phyloP scores from a whole-genome alignment of 2,113 vertebrate species.

The Cardinalis cardinalis region DNA sequence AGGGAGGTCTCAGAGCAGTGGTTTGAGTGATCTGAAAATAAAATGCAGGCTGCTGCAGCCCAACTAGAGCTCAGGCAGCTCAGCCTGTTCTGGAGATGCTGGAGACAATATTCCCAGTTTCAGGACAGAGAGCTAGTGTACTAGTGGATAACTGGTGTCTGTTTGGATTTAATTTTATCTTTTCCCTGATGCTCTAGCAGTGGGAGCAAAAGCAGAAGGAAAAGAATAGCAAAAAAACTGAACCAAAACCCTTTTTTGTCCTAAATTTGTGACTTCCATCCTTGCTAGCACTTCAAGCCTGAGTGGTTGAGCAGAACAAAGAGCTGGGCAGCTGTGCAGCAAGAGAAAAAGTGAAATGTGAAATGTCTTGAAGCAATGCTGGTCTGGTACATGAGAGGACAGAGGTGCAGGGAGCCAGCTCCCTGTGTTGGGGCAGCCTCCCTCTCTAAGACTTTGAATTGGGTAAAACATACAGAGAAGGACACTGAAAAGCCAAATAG shows the following conservation, averaged over 20 bases:
- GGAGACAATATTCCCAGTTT: not conserved
- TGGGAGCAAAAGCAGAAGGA: not conserved
- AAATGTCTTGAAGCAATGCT: accelerated
- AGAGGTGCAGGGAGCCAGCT: not conserved
- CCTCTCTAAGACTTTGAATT: not conserved
- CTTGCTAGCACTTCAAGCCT: not conserved
- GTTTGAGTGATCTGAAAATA: not conserved
- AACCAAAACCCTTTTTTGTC: not conserved
- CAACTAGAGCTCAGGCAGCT: not conserved
- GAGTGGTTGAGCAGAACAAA: not conserved
- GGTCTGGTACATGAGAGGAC: not conserved
- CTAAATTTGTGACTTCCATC: not conserved
- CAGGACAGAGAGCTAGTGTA: not conserved
- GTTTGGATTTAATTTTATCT: not conserved
- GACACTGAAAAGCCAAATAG: accelerated
- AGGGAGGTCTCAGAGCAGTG: not conserved
- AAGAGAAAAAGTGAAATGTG: not conserved
- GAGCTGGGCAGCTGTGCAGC: not conserved
- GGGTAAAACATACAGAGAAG: not conserved
- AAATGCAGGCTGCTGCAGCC: not conserved
- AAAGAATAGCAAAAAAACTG: not conserved
- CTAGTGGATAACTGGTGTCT: not conserved
- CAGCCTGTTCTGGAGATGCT: not conserved
- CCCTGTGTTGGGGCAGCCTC: not conserved
- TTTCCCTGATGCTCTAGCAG: not conserved